A percentile compares a stretch with the other conserved stretches of the same genome.
These are phyloP conservation scores for Caligus rogercresseyi DNA, from an alignment of 1,140 invertebrate species.

Conservation along the genomic window DNA sequence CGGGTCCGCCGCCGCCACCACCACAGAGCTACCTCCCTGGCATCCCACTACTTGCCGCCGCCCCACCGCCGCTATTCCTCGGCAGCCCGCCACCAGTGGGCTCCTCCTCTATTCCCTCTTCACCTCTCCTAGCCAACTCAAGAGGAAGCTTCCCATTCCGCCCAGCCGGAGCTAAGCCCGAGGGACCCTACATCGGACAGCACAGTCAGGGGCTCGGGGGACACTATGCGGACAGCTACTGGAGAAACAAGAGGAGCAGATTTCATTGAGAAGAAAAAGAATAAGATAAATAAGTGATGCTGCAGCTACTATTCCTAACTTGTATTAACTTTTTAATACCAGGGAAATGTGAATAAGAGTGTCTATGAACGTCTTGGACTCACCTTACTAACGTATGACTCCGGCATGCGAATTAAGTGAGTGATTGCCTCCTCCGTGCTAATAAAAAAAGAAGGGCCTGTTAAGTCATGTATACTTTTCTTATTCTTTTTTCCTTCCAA, in stretches of 20 bases:
- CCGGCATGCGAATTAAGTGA: too few species aligned
- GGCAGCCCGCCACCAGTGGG: constrained; percentile 18
- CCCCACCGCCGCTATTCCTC: background rate
- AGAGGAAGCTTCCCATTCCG: constrained; percentile 34
- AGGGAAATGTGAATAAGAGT: too few species aligned
- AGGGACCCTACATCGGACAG: constrained; percentile 36
- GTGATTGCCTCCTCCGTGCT: too few species aligned
- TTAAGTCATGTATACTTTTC: too few species aligned
- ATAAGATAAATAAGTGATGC: too few species aligned
- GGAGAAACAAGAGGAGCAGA: constrained; percentile 5
- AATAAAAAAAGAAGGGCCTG: too few species aligned
- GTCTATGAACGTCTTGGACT: too few species aligned
- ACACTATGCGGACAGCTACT: constrained; percentile 38
- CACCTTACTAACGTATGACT: too few species aligned
- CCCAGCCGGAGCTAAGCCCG: constrained; percentile 36
- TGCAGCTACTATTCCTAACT: too few species aligned
- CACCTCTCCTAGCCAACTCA: constrained; percentile 31
- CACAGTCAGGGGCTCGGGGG: constrained; percentile 39
- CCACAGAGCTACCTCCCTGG: background rate
- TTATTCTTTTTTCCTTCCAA: too few species aligned
- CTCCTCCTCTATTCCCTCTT: constrained; percentile 19
- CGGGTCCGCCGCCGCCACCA: constrained; percentile 15
- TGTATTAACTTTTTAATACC: too few species aligned
- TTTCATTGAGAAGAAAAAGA: too few species aligned
- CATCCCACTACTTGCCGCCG: background rate